Conservation (phyloP, 1,140 invertebrate species). For the Acromyrmex charruanus region DNA sequence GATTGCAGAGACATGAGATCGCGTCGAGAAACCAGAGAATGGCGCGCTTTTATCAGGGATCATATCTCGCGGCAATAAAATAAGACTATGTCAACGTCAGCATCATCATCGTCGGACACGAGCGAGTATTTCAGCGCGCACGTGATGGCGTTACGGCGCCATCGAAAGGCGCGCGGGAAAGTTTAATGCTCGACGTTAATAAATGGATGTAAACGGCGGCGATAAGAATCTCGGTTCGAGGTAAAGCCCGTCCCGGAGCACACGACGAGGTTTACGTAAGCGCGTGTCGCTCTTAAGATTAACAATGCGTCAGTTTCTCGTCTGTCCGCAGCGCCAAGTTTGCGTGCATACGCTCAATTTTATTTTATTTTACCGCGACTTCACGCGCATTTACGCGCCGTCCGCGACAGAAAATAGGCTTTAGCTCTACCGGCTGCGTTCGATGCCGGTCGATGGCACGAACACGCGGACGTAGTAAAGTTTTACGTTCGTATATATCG, state of each 20-base stretch:
- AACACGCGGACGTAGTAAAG: slow-evolving; percentile 17
- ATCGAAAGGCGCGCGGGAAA: slow-evolving; percentile 39
- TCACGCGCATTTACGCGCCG: slow-evolving; percentile 25
- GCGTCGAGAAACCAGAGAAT: slow-evolving; percentile 6
- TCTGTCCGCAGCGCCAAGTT: background rate
- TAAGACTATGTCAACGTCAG: slow-evolving; percentile 17
- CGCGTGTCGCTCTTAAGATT: slow-evolving; percentile 31
- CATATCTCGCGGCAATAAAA: slow-evolving; percentile 43
- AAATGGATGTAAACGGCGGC: slow-evolving; percentile 44
- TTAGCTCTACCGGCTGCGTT: no score
- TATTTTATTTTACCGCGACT: slow-evolving; percentile 1
- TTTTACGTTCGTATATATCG: background rate
- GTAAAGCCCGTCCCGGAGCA: background rate
- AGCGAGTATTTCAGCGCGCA: slow-evolving; percentile 18
- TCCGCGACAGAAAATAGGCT: background rate
- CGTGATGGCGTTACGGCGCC: background rate
- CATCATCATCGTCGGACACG: slow-evolving; percentile 27
- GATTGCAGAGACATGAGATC: background rate
- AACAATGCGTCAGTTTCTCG: slow-evolving; percentile 15
- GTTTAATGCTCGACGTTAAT: slow-evolving; percentile 40
- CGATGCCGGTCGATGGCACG: background rate
- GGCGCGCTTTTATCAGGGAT: slow-evolving; percentile 39
- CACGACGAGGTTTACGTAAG: slow-evolving; percentile 40
- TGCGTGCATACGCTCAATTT: slow-evolving; percentile 7
- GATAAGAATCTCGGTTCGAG: slow-evolving; percentile 46